Conservation (phyloP, 2,888 invertebrate species). For the Abrostola tripartita region DNA sequence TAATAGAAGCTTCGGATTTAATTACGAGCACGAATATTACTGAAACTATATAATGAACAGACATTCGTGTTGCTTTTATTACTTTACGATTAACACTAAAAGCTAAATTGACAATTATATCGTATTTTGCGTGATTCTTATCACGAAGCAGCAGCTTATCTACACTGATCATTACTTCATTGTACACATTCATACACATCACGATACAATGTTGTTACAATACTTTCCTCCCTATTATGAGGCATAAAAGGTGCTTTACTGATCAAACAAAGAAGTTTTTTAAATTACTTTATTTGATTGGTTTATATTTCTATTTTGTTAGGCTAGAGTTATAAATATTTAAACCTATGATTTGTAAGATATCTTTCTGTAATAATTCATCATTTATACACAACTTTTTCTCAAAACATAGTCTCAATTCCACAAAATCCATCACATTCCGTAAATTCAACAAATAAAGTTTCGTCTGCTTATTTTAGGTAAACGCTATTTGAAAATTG, state of each 20-base stretch:
- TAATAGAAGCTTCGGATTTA: constrained; percentile 55
- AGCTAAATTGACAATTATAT: constrained; percentile 10
- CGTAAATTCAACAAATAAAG: neutral
- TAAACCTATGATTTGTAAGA: too few relatives aligned
- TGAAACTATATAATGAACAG: constrained; percentile 36
- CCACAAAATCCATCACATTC: neutral
- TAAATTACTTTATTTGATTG: too few relatives aligned
- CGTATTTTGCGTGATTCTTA: constrained; percentile 27
- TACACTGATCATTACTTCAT: constrained; percentile 63
- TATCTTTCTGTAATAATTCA: too few relatives aligned
- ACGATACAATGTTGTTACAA: too few relatives aligned
- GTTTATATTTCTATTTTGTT: too few relatives aligned
- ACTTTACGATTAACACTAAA: constrained; percentile 25
- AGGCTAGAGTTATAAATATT: too few relatives aligned
- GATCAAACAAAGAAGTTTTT: too few relatives aligned
- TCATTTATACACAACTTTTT: too few relatives aligned
- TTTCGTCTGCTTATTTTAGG: neutral
- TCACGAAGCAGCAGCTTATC: constrained; percentile 50
- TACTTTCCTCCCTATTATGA: too few relatives aligned
- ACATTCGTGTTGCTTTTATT: constrained; percentile 42
- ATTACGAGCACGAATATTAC: constrained; percentile 42
- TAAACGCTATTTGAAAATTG: neutral
- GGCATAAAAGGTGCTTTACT: too few relatives aligned
- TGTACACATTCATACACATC: constrained; percentile 2
- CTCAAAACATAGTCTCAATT: too few relatives aligned